Evolutionary conservation across 2,113 vertebrate genomes (phyloP), one percentile per base, ranked within the genome.

Genomic region (Acanthochromis polyacanthus): DNA sequence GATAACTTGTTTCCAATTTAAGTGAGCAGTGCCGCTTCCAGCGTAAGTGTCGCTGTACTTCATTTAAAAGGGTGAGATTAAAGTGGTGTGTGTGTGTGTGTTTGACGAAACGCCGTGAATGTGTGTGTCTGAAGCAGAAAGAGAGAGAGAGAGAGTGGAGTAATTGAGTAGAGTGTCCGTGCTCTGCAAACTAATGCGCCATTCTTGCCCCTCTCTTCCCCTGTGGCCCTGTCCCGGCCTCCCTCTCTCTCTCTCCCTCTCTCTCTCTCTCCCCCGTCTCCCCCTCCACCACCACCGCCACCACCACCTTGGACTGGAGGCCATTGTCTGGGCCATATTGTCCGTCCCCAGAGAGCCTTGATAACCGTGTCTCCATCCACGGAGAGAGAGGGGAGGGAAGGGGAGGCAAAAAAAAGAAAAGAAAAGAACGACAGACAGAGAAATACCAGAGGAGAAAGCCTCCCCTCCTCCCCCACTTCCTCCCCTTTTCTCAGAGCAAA

Each of bases 351-450:
- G 88, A 94, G 92, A 90, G 89, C 77, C 91, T 95, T 95, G 94
- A 94, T 95, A 94, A 93, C 93, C 93, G 90, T 95, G 94, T 94
- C 93, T 95, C 93, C 92, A 93, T 94, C 91, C 88, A 85, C 28
- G 36, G 68, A 87, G 73, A 40, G 45, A 60, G 67, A 58, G 75
- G 38, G 55, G 58, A 36, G 63, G 75, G 71, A 80, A 83, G 48
- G 60, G 72, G 66, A 80, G 84, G 74, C 67, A 32, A 71, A 72
- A 77, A 81, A 48, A 74, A 83, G 82, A 74, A 77, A 57, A 57
- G 71, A 83, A 84, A 79, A 77, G 92, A 86, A 73, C 82, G 89
- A 75, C 55, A 84, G 86, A 88, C 82, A 87, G 91, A 91, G 93
- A 93, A 95, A 94, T 92, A 91, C 90, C 92, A 92, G 84, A 91